Percentiles rank a stretch among this genome's conserved stretches.
Conservation (phyloP, 2,113 vertebrate species). For the Xenopus borealis region DNA sequence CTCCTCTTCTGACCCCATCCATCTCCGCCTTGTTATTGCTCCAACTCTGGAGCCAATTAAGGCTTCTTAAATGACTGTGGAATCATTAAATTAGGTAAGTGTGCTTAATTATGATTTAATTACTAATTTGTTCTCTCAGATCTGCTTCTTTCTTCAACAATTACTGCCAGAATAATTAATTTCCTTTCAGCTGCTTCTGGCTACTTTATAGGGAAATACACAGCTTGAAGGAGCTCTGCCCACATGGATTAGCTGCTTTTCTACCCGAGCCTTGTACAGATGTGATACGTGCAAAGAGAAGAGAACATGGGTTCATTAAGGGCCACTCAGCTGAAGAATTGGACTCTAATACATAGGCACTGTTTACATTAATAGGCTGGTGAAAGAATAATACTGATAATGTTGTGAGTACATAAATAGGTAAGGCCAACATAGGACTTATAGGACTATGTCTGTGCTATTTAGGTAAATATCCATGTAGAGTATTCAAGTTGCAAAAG, state of each 20-base stretch:
- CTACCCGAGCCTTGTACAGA: constrained; percentile 7
- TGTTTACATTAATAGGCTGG: too few relatives aligned
- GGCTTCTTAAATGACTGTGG: constrained; percentile 43
- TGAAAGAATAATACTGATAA: too few relatives aligned
- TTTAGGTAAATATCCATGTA: too few relatives aligned
- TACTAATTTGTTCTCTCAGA: constrained; percentile 47
- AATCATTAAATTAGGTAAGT: constrained; percentile 48
- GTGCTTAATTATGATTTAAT: constrained; percentile 47
- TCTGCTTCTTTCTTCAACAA: constrained; percentile 46
- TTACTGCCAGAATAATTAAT: constrained; percentile 47
- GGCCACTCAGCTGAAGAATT: neutral
- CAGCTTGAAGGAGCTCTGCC: constrained; percentile 42
- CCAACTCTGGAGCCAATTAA: constrained; percentile 46
- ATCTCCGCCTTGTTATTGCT: constrained; percentile 43
- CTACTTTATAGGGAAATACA: constrained; percentile 44
- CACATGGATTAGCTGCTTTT: too few relatives aligned
- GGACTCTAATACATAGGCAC: neutral
- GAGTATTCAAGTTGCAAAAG: too few relatives aligned
- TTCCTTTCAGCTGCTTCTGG: constrained; percentile 46
- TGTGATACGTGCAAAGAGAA: neutral
- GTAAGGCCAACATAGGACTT: too few relatives aligned
- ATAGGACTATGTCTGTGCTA: too few relatives aligned
- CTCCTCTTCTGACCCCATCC: constrained; percentile 41
- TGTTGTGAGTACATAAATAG: too few relatives aligned
- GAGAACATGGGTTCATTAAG: neutral